These are phyloP conservation scores for Gymnothorax reevesii DNA, from an alignment of 2,797 vertebrate genomes.

Conservation along the genomic window DNA sequence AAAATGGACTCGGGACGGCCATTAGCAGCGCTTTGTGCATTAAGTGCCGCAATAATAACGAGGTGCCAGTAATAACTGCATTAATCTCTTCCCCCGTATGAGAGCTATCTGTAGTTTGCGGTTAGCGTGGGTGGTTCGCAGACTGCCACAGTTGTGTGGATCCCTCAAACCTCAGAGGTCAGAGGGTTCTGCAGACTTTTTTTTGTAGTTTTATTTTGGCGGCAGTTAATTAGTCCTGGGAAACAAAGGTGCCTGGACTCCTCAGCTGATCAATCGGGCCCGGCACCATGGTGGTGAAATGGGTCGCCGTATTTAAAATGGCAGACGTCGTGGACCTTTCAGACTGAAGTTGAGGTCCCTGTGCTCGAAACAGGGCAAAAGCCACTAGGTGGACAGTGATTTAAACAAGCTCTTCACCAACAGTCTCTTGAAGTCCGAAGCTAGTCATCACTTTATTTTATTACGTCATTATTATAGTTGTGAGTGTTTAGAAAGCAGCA, in stretches of 20 bases:
- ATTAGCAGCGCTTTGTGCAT: not conserved
- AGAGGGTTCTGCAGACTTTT: too few species aligned
- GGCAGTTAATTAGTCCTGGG: not conserved
- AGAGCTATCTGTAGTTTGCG: not conserved
- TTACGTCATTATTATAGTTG: not conserved
- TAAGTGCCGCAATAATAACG: not conserved
- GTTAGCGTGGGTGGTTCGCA: not conserved
- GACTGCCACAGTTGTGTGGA: not conserved
- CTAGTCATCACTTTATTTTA: not conserved
- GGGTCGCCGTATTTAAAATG: too few species aligned
- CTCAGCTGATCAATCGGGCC: too few species aligned
- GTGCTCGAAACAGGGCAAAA: too few species aligned
- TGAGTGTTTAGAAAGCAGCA: not conserved
- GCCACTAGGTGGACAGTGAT: not conserved
- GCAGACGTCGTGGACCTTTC: too few species aligned
- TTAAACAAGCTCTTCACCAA: not conserved
- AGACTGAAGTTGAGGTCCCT: too few species aligned
- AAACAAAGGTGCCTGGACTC: not conserved
- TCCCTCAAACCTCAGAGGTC: too few species aligned
- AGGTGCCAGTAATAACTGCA: not conserved
- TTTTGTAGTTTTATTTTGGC: too few species aligned
- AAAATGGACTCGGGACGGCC: not conserved
- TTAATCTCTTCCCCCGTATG: not conserved
- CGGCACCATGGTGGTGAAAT: not conserved
- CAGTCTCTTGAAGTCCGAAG: not conserved